A percentile compares a stretch with the other conserved stretches of the same genome.
Conservation (phyloP, 2,113 vertebrate genomes). For the Eretmochelys imbricata region DNA sequence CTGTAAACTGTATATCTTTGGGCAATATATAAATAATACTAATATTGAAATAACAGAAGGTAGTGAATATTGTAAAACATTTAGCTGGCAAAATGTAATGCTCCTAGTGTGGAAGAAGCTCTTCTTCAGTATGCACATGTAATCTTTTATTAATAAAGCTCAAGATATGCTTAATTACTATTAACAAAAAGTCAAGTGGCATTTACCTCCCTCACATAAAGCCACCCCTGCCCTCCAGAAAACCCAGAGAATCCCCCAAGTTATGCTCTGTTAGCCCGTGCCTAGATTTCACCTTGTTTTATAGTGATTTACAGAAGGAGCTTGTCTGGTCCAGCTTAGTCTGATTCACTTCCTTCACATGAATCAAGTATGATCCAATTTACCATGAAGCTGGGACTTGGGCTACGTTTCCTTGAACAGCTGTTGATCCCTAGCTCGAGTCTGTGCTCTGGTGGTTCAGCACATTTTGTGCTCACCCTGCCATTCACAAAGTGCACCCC, state of each 20-base stretch:
- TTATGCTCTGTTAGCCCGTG: constrained; percentile 25
- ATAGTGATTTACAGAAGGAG: constrained; percentile 11
- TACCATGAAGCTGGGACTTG: not conserved
- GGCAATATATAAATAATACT: not conserved
- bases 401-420: not conserved
- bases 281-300: constrained; percentile 55
- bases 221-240: constrained; percentile 64
- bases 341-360: not conserved
- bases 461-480: not conserved
- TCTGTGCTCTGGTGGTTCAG: not conserved
- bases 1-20: constrained; percentile 2
- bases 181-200: constrained; percentile 47
- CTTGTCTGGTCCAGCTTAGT: not conserved
- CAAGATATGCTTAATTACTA: constrained; percentile 63
- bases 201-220: constrained; percentile 10
- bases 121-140: constrained; percentile 27
- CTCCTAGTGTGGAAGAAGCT: constrained; percentile 27
- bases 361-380: not conserved
- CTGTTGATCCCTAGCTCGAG: not conserved
- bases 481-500: not conserved
- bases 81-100: constrained; percentile 39
- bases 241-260: constrained; percentile 56
- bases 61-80: constrained; percentile 20
- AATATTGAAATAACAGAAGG: constrained; percentile 48
- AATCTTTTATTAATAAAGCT: constrained; percentile 59